A percentile compares a stretch with the other conserved stretches of the same genome.
Conservation (phyloP, 1,140 invertebrate species). For the Eupristina koningsbergeri region DNA sequence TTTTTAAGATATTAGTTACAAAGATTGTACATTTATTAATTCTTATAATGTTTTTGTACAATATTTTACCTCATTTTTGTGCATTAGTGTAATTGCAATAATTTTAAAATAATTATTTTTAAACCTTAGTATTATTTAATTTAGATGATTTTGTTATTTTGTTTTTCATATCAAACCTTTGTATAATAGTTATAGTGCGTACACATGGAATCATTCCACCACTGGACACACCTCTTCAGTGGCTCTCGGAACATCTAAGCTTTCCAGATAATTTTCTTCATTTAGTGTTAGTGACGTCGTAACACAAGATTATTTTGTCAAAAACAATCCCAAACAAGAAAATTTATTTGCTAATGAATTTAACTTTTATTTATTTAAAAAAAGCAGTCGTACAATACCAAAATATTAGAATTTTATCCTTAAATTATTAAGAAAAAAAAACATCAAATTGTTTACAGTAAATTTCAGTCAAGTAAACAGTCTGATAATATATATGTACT, state of each 20-base stretch:
- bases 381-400: conserved; percentile 28
- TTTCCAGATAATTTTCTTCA: conserved; percentile 99
- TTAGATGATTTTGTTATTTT: background rate
- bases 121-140: no score
- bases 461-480: background rate
- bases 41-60: no score
- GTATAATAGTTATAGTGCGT: conserved; percentile 80
- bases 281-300: conserved; percentile 75
- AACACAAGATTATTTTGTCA: conserved; percentile 60
- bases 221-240: conserved; percentile 92
- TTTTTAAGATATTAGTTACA: no score
- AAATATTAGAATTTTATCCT: conserved; percentile 31
- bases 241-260: conserved; percentile 97
- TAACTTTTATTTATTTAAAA: conserved; percentile 52
- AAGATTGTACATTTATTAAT: no score
- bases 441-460: background rate
- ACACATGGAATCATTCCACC: conserved; percentile 94
- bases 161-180: conserved; percentile 13
- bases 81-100: no score
- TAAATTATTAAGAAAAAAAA: conserved; percentile 4
- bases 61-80: no score
- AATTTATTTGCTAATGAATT: conserved; percentile 49
- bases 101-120: no score
- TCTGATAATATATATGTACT: background rate
- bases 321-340: conserved; percentile 27